Conservation (phyloP, 2,113 vertebrate species). For the Columbina picui region DNA sequence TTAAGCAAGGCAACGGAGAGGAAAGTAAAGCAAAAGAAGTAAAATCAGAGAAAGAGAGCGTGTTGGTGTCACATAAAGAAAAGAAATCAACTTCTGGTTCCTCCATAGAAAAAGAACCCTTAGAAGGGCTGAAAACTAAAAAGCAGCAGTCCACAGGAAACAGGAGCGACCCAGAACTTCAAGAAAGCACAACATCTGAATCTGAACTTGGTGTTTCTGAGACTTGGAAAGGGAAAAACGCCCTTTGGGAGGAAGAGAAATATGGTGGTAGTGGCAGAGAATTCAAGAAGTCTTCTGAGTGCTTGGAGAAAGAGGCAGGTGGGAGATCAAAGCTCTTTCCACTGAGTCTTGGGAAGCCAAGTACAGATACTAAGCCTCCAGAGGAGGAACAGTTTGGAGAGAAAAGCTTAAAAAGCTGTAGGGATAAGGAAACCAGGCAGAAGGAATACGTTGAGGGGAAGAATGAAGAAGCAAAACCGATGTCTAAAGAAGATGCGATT, state of each 20-base stretch:
- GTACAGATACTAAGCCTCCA: neutral
- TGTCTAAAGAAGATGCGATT: neutral
- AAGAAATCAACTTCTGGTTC: constrained; percentile 7
- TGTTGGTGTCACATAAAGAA: neutral
- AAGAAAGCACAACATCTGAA: neutral
- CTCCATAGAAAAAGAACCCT: constrained; percentile 52
- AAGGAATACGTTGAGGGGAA: neutral
- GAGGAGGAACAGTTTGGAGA: neutral
- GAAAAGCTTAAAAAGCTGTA: neutral
- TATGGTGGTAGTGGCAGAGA: neutral
- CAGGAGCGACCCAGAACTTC: neutral
- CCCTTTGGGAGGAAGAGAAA: neutral
- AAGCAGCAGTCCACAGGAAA: neutral
- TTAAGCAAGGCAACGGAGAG: neutral
- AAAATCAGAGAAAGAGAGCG: neutral
- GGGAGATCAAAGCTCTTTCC: neutral
- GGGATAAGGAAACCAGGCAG: neutral
- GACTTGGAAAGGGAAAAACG: neutral
- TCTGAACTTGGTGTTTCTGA: neutral
- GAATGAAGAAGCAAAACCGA: fast-evolving
- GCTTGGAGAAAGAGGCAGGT: neutral
- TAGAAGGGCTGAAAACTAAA: constrained; percentile 69
- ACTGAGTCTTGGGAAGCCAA: neutral
- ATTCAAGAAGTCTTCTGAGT: neutral
- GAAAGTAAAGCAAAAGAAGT: neutral